phyloP scores from a whole-genome alignment of 2,888 invertebrate genomes.

The Hydriomena furcata region DNA sequence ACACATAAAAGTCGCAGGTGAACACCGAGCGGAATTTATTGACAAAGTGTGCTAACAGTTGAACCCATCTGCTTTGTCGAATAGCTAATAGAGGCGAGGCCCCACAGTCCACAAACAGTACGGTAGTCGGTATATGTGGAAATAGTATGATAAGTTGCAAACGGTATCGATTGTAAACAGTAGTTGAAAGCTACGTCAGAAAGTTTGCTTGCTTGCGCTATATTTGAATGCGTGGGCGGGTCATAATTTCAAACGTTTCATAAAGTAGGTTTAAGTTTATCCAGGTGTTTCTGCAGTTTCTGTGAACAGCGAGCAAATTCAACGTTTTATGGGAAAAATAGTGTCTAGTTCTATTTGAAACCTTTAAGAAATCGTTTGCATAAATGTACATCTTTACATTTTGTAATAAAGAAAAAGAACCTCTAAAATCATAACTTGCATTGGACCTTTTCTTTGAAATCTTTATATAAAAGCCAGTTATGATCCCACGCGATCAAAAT shows the following conservation, averaged over 20 bases:
- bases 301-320: no score
- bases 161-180: constrained; percentile 30
- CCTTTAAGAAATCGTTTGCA: no score
- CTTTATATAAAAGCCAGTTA: no score
- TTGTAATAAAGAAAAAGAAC: no score
- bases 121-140: constrained; percentile 19
- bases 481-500: no score
- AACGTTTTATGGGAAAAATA: no score
- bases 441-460: no score
- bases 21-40: constrained; percentile 39
- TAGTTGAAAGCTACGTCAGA: constrained; percentile 13
- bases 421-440: no score
- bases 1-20: constrained; percentile 36
- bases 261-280: constrained; percentile 2
- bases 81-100: constrained; percentile 42
- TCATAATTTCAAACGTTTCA: background rate
- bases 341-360: no score
- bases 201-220: constrained; percentile 10
- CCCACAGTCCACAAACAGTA: constrained; percentile 25
- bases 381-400: no score
- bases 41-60: constrained; percentile 34
- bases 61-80: constrained; percentile 31
- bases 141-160: constrained; percentile 28
- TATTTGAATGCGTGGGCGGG: constrained; percentile 2
- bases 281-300: no score